phyloP scores from a whole-genome alignment of 2,888 invertebrate genomes.

The Heliconius erato region DNA sequence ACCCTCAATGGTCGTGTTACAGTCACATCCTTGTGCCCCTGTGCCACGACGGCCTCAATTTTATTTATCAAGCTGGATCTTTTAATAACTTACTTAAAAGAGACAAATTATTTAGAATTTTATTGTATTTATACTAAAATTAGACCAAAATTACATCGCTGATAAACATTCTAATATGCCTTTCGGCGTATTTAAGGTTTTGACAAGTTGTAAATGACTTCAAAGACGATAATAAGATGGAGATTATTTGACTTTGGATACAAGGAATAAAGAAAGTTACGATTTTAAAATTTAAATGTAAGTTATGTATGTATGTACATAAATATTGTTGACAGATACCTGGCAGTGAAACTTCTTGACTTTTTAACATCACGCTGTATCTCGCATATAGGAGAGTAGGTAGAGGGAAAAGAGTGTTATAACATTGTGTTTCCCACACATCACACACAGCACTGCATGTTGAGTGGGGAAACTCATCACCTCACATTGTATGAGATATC shows the following conservation, averaged over 20 bases:
- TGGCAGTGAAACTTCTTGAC: too few relatives aligned
- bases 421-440: background rate
- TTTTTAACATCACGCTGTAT: background rate
- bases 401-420: background rate
- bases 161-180: conserved; percentile 19
- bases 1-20: background rate
- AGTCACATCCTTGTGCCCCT: background rate
- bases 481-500: background rate
- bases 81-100: background rate
- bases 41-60: background rate
- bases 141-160: background rate
- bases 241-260: conserved; percentile 2
- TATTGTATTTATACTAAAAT: conserved; percentile 6
- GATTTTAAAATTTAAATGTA: background rate
- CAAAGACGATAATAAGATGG: background rate
- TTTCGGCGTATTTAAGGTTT: conserved; percentile 20
- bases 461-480: background rate
- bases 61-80: background rate
- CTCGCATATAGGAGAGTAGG: background rate
- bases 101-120: conserved; percentile 2
- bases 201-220: conserved; percentile 24
- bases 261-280: background rate
- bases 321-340: too few relatives aligned
- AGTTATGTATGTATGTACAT: too few relatives aligned
- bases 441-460: too few relatives aligned